Conservation (phyloP, 2,797 vertebrate genomes). For the Gymnodraco acuticeps region DNA sequence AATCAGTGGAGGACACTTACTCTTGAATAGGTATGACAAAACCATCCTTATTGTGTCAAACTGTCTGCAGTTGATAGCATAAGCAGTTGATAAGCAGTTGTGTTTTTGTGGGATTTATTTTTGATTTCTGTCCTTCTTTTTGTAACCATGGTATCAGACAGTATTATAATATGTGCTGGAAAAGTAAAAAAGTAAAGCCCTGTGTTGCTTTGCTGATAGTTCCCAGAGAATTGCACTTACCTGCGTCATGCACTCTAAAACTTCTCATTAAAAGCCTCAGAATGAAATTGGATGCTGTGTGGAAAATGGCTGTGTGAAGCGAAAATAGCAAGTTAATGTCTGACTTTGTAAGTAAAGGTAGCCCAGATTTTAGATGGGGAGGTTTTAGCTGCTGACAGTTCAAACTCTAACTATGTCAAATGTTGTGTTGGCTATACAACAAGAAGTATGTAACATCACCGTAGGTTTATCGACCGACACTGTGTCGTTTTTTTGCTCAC, state of each 20-base stretch:
- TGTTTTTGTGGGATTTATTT: slow-evolving; percentile 7
- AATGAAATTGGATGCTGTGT: slow-evolving; percentile 12
- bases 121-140: neutral
- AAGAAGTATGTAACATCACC: slow-evolving; percentile 29
- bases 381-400: slow-evolving; percentile 34
- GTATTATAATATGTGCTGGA: neutral
- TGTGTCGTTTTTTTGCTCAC: neutral
- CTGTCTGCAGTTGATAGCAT: neutral
- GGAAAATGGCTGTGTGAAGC: slow-evolving; percentile 4
- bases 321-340: neutral
- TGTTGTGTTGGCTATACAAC: slow-evolving; percentile 27
- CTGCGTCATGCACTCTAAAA: slow-evolving; percentile 34
- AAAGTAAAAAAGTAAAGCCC: neutral
- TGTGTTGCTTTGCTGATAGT: neutral
- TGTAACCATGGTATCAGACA: neutral
- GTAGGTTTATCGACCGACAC: neutral
- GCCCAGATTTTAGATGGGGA: slow-evolving; percentile 26
- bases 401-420: slow-evolving; percentile 19
- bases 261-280: slow-evolving; percentile 30
- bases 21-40: neutral
- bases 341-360: slow-evolving; percentile 15
- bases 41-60: slow-evolving; percentile 3
- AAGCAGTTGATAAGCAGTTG: slow-evolving; percentile 11
- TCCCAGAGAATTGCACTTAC: slow-evolving; percentile 28
- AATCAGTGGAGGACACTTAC: slow-evolving; percentile 10